Percentiles rank a stretch among this genome's conserved stretches.
phyloP scores from a whole-genome alignment of 2,797 vertebrate genomes.

The Delichon dasypus region DNA sequence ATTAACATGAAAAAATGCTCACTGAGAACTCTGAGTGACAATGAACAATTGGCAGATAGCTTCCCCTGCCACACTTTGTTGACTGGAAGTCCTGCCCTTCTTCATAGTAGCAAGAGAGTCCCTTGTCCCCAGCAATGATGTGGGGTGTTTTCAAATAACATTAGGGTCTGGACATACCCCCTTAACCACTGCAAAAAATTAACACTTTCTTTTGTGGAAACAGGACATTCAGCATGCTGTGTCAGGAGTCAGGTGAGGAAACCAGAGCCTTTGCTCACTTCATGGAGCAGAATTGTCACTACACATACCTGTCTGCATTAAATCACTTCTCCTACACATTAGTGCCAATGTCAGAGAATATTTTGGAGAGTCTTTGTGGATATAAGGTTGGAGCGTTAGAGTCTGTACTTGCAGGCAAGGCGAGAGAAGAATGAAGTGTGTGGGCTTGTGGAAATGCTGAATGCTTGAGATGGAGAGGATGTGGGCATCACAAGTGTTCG shows the following conservation, averaged over 20 bases:
- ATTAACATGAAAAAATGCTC: not conserved
- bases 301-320: not conserved
- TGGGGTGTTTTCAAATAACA: not conserved
- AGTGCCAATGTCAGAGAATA: not conserved
- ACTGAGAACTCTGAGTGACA: too few species aligned
- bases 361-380: not conserved
- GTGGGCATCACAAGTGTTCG: fast-evolving
- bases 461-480: not conserved
- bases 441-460: not conserved
- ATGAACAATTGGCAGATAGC: not conserved
- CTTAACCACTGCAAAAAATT: not conserved
- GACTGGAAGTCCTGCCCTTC: not conserved
- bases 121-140: too few species aligned
- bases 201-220: not conserved
- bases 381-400: not conserved
- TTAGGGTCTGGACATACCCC: not conserved
- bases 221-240: not conserved
- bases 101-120: not conserved
- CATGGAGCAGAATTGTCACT: not conserved
- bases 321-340: not conserved
- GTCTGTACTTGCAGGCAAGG: too few species aligned
- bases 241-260: not conserved
- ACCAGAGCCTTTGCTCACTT: not conserved
- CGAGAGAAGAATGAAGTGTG: not conserved
- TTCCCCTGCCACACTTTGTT: not conserved